A percentile compares a stretch with the other conserved stretches of the same genome.
Conservation (phyloP, 2,888 invertebrate species). For the Melieria crassipennis region DNA sequence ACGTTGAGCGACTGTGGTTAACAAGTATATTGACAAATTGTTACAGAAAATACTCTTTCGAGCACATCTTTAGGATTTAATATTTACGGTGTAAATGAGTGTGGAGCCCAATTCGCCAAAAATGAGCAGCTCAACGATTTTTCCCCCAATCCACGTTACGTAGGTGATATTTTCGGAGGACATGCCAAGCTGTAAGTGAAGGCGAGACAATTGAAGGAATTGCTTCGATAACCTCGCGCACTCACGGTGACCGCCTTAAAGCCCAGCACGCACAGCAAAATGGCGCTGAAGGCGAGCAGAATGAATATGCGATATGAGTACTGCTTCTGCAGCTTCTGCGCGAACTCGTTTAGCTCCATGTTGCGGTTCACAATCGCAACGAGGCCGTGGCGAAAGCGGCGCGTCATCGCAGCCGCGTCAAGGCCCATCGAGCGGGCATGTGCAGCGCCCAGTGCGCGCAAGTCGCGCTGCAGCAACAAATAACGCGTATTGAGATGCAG, state of each 20-base stretch:
- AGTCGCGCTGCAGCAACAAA: slow-evolving; percentile 47
- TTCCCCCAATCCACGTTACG: slow-evolving; percentile 44
- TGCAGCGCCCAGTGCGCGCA: slow-evolving; percentile 25
- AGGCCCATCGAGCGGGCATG: slow-evolving; percentile 4
- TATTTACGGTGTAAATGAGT: slow-evolving; percentile 44
- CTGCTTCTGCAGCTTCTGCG: slow-evolving; percentile 47
- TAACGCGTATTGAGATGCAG: slow-evolving; percentile 58
- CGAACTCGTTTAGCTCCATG: slow-evolving; percentile 53
- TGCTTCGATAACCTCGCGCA: neutral
- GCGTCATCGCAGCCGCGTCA: slow-evolving; percentile 35
- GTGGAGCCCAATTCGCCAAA: slow-evolving; percentile 48
- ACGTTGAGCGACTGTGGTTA: too few species aligned
- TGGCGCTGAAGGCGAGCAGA: slow-evolving; percentile 54
- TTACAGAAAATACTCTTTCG: too few species aligned
- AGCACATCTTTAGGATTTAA: neutral
- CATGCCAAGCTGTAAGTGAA: slow-evolving; percentile 36
- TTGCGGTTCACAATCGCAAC: slow-evolving; percentile 47
- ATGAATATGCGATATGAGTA: slow-evolving; percentile 57
- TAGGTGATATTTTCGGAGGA: slow-evolving; percentile 41
- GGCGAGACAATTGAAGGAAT: slow-evolving; percentile 7
- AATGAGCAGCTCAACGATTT: slow-evolving; percentile 46
- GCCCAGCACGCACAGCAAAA: slow-evolving; percentile 52
- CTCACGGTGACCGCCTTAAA: slow-evolving; percentile 56
- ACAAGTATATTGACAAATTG: too few species aligned
- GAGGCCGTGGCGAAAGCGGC: slow-evolving; percentile 45